Percentiles rank a stretch among this genome's conserved stretches.
phyloP scores from a whole-genome alignment of 2,888 invertebrate species.

The Tubulanus polymorphus region DNA sequence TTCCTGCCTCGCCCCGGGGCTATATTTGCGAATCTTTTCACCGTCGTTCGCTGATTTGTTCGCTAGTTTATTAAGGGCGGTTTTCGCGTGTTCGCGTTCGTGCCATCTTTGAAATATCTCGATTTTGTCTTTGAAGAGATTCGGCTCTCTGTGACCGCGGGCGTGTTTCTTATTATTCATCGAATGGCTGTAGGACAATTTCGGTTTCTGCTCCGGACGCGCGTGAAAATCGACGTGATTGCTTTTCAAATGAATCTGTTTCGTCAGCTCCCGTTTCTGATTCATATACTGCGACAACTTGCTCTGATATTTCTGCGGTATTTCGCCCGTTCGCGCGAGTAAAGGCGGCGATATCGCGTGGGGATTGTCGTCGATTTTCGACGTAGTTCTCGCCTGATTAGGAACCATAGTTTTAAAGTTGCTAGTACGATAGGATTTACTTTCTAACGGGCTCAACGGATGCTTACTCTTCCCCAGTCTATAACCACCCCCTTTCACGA shows the following conservation, averaged over 20 bases:
- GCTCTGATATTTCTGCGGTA: too few species aligned
- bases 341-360: too few species aligned
- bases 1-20: neutral
- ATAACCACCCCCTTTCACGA: too few species aligned
- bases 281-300: neutral
- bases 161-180: neutral
- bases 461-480: too few species aligned
- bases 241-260: neutral
- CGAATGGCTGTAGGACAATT: neutral
- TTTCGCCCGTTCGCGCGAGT: too few species aligned
- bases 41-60: neutral
- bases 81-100: constrained; percentile 30
- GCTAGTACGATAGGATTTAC: too few species aligned
- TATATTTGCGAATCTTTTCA: neutral
- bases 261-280: neutral
- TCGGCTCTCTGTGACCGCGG: neutral
- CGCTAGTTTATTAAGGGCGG: neutral
- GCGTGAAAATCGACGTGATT: neutral
- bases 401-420: too few species aligned
- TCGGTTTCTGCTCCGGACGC: neutral
- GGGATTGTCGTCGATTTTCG: too few species aligned
- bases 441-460: too few species aligned
- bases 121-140: constrained; percentile 33
- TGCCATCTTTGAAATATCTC: constrained; percentile 42
- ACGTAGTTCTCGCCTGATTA: too few species aligned